Conservation (phyloP, 2,797 vertebrate species). For the Urosaurus nigricauda region DNA sequence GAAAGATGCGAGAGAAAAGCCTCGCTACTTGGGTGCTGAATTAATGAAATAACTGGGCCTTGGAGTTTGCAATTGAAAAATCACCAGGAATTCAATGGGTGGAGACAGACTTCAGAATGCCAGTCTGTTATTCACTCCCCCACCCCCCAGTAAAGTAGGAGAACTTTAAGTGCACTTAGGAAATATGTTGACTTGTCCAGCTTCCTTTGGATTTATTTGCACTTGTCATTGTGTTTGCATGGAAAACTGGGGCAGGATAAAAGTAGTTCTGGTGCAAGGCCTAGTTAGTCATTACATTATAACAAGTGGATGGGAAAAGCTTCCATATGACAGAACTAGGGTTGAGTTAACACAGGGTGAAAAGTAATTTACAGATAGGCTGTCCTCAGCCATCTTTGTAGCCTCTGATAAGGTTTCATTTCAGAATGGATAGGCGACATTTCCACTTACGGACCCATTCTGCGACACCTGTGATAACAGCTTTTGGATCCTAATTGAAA, state of each 20-base stretch:
- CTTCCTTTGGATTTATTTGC: slow-evolving; percentile 68
- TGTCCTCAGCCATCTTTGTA: slow-evolving; percentile 99
- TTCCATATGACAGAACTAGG: slow-evolving; percentile 99
- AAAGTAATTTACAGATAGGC: slow-evolving; percentile 99
- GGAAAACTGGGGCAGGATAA: slow-evolving; percentile 76
- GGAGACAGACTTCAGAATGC: slow-evolving; percentile 80
- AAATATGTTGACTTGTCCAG: slow-evolving; percentile 66
- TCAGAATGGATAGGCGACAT: slow-evolving; percentile 99
- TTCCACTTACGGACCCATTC: slow-evolving; percentile 98
- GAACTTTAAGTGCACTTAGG: slow-evolving; percentile 77
- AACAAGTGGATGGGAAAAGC: slow-evolving; percentile 91
- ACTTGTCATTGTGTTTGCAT: slow-evolving; percentile 69
- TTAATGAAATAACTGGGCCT: slow-evolving; percentile 87
- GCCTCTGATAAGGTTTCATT: slow-evolving; percentile 99
- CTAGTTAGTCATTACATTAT: slow-evolving; percentile 96
- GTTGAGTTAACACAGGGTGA: slow-evolving; percentile 98
- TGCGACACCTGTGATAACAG: slow-evolving; percentile 99
- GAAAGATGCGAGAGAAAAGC: slow-evolving; percentile 88
- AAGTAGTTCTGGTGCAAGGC: slow-evolving; percentile 76
- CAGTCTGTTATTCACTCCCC: slow-evolving; percentile 72
- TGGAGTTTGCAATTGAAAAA: slow-evolving; percentile 87
- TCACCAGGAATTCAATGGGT: slow-evolving; percentile 85
- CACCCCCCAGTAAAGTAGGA: slow-evolving; percentile 73
- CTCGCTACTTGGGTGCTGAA: slow-evolving; percentile 87
- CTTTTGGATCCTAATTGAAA: slow-evolving; percentile 99